Conservation (phyloP, 2,888 invertebrate genomes). For the Ceriagrion tenellum region DNA sequence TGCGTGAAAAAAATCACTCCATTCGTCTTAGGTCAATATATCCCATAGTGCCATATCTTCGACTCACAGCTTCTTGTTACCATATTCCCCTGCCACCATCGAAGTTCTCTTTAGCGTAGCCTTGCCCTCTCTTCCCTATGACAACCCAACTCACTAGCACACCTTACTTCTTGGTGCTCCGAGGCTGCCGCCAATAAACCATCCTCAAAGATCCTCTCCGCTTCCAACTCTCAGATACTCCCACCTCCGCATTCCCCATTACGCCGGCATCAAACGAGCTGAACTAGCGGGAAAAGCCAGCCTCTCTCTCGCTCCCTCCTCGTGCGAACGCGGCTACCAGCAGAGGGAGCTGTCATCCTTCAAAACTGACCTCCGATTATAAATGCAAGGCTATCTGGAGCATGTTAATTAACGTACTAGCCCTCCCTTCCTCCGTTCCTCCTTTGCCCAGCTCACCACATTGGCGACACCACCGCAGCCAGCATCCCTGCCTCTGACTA, state of each 20-base stretch:
- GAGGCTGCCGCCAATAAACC: background rate
- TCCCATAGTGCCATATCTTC: no score
- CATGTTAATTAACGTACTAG: constrained; percentile 46
- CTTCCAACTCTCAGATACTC: background rate
- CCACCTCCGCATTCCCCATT: no score
- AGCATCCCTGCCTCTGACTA: background rate
- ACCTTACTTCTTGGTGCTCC: background rate
- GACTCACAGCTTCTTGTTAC: background rate
- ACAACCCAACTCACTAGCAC: background rate
- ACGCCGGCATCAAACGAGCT: constrained; percentile 50
- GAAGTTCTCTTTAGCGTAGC: background rate
- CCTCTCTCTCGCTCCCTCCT: no score
- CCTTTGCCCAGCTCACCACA: background rate
- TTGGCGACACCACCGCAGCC: background rate
- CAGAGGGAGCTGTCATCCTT: constrained; percentile 40
- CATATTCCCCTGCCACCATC: background rate
- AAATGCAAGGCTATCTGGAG: constrained; percentile 60
- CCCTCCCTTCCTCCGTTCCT: background rate
- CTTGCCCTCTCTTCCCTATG: background rate
- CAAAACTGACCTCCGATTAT: constrained; percentile 65
- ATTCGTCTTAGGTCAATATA: no score
- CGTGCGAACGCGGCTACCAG: background rate
- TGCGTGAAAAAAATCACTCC: no score
- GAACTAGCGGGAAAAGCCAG: constrained; percentile 33
- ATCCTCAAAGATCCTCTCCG: background rate